A percentile compares a stretch with the other conserved stretches of the same genome.
Evolutionary conservation across 2,113 vertebrate genomes (phyloP).

Genomic region (Colistium nudipinnis): DNA sequence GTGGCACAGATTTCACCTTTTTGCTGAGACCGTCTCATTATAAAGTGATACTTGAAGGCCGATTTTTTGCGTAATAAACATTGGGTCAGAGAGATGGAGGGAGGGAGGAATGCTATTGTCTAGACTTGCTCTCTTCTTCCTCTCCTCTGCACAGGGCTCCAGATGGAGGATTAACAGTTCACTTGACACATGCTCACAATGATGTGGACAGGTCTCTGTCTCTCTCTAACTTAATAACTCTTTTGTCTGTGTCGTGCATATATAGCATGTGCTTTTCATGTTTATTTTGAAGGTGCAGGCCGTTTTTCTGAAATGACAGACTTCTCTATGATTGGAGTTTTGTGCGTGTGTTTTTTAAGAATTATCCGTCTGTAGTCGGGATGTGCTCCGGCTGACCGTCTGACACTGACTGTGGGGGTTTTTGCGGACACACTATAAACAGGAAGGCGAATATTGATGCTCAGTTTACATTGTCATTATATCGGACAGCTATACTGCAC

Average conservation of each 20-base stretch:
- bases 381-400: too few species aligned
- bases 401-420: too few species aligned
- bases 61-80: slow-evolving; percentile 8
- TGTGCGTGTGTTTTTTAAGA: too few species aligned
- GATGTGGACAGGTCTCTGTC: slow-evolving; percentile 46
- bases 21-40: too few species aligned
- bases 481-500: too few species aligned
- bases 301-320: slow-evolving; percentile 1
- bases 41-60: background rate
- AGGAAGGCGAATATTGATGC: too few species aligned
- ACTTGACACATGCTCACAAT: slow-evolving; percentile 47
- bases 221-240: background rate
- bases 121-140: slow-evolving; percentile 63
- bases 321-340: slow-evolving; percentile 1
- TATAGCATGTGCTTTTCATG: too few species aligned
- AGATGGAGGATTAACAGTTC: slow-evolving; percentile 65
- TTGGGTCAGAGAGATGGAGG: slow-evolving; percentile 38
- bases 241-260: too few species aligned
- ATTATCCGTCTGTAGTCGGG: too few species aligned
- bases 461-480: too few species aligned
- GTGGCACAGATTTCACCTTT: too few species aligned
- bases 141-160: slow-evolving; percentile 34
- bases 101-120: slow-evolving; percentile 58
- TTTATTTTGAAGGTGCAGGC: slow-evolving; percentile 10
- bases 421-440: too few species aligned